Evolutionary conservation across 2,888 invertebrate species (phyloP).

Genomic region (Drosophila infuscata): DNA sequence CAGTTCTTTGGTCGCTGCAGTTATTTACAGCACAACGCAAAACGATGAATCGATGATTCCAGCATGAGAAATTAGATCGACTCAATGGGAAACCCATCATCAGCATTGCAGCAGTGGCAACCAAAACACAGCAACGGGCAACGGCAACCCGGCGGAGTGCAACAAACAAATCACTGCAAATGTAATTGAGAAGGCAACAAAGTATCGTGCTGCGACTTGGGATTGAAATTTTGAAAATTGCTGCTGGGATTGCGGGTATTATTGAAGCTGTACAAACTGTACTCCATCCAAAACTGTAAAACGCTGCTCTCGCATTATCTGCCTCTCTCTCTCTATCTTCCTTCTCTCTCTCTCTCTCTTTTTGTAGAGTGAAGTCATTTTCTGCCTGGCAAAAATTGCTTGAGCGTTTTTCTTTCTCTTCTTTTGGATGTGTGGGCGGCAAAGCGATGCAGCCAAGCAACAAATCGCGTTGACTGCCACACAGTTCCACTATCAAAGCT

Average conservation of each 20-base stretch:
- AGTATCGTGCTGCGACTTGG: conserved; percentile 44
- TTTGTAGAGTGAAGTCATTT: conserved; percentile 63
- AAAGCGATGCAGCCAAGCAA: conserved; percentile 65
- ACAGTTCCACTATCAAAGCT: conserved; percentile 36
- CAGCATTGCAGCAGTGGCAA: conserved; percentile 60
- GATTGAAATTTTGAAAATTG: conserved; percentile 80
- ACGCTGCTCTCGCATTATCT: conserved; percentile 5
- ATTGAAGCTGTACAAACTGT: conserved; percentile 49
- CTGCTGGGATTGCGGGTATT: conserved; percentile 81
- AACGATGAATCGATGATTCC: conserved; percentile 81
- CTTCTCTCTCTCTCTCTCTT: background rate
- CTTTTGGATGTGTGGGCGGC: conserved; percentile 16
- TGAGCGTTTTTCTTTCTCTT: conserved; percentile 39
- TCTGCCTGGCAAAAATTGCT: conserved; percentile 66
- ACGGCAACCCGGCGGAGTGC: conserved; percentile 34
- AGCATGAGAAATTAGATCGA: conserved; percentile 82
- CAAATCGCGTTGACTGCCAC: conserved; percentile 72
- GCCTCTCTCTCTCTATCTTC: background rate
- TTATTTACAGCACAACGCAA: conserved; percentile 74
- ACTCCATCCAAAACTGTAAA: conserved; percentile 28
- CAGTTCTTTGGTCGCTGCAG: conserved; percentile 48
- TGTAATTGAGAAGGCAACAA: conserved; percentile 47
- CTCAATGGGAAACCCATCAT: conserved; percentile 71
- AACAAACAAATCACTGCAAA: conserved; percentile 73
- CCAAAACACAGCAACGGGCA: conserved; percentile 3